Conservation (phyloP, 30 jellyfish, hydroid and myxozoan species). For the Aurelia sp. region DNA sequence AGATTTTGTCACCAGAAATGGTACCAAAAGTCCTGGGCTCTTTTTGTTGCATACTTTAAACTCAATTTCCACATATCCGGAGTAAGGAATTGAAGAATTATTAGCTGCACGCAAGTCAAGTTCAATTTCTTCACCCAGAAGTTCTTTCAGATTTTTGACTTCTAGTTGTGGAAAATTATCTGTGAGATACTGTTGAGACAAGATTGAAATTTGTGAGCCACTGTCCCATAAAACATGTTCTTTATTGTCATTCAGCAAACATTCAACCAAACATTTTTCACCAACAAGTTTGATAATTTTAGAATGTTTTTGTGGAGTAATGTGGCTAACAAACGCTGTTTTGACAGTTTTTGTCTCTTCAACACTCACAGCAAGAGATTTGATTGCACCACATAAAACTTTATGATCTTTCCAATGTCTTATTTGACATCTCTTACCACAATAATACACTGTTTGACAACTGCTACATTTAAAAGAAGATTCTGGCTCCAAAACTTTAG, state of each 20-base stretch:
- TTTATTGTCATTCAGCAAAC: constrained; percentile 7
- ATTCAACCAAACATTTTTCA: constrained; percentile 2
- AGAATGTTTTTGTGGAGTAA: constrained; percentile 22
- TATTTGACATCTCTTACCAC: too few relatives aligned
- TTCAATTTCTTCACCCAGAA: constrained; percentile 1
- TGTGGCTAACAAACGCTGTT: constrained; percentile 9
- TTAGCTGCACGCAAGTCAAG: constrained; percentile 13
- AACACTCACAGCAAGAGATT: not conserved
- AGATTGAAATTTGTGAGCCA: constrained; percentile 59
- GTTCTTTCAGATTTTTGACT: not conserved
- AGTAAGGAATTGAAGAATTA: constrained; percentile 8
- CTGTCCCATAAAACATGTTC: constrained; percentile 38
- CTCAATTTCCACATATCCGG: constrained; percentile 26
- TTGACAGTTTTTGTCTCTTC: not conserved
- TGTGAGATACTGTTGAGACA: constrained; percentile 12
- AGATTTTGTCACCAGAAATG: constrained; percentile 19
- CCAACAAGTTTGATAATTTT: constrained; percentile 35
- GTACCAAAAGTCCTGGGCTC: not conserved
- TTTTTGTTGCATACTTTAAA: not conserved
- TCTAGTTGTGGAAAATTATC: constrained; percentile 3
- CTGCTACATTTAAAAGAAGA: constrained; percentile 14
- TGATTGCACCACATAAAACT: too few relatives aligned
- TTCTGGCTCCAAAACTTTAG: not conserved
- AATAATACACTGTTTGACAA: constrained; percentile 2
- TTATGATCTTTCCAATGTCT: too few relatives aligned